phyloP scores from a whole-genome alignment of 2,888 invertebrate species.

The Creontiades dilutus region DNA sequence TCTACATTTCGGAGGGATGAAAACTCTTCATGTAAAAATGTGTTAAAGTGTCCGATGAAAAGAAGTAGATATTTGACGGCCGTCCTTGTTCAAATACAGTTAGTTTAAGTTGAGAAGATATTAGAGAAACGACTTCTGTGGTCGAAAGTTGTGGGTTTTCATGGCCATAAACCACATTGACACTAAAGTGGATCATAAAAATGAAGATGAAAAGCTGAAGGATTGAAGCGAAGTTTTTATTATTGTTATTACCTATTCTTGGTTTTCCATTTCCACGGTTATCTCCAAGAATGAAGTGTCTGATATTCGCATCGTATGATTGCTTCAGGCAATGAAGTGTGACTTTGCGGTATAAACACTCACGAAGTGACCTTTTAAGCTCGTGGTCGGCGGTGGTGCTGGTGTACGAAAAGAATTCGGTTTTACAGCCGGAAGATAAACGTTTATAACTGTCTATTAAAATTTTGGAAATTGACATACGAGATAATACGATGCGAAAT shows the following conservation, averaged over 20 bases:
- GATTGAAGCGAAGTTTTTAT: neutral
- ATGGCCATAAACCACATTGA: neutral
- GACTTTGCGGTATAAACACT: neutral
- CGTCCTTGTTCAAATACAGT: neutral
- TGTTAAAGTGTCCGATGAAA: no score
- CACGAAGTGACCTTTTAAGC: no score
- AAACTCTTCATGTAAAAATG: no score
- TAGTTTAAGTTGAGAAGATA: neutral
- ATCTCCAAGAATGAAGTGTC: neutral
- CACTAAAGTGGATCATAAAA: constrained; percentile 1
- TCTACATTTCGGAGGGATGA: no score
- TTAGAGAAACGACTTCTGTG: neutral
- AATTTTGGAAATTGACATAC: neutral
- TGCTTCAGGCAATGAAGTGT: constrained; percentile 13
- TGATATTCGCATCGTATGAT: neutral
- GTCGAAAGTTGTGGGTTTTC: neutral
- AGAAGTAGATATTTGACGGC: no score
- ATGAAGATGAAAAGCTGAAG: neutral
- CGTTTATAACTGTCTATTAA: neutral
- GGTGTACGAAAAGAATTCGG: neutral
- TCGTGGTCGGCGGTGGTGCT: no score
- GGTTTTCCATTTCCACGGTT: neutral
- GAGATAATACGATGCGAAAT: no score
- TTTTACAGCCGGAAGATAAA: neutral
- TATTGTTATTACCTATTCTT: neutral